Base-by-base conservation (phyloP, 2,797 vertebrate species). In the Takifugu ocellatus region DNA sequence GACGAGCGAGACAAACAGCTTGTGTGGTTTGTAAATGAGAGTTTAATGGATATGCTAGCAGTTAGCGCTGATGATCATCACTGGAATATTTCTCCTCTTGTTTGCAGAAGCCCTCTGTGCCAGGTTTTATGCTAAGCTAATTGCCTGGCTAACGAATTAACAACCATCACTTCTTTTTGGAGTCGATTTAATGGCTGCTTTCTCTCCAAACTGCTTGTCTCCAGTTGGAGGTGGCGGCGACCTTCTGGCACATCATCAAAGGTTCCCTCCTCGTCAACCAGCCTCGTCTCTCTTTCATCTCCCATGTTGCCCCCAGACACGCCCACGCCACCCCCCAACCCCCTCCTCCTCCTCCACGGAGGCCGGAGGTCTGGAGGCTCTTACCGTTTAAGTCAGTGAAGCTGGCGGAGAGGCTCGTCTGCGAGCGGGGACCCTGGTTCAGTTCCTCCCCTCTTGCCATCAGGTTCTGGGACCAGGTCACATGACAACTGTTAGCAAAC, bases 341-440 rank as follows among this genome's bases (percentile, higher is more conserved):
- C 6, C 31, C 31, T 2, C 31, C 31, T 4, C 31, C 31, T 10
- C 31, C 6, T 7, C 33, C 33, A 11, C 10, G 8, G 33, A 33
- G 33, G 8, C 33, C 33, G 8, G 33, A 33, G 33, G 33, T 33
- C 33, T 33, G 33, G 33, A 33, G 47, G 0, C 15, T 29, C 75
- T 93, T 85, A 95, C 94, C 94, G 0, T 92, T 92, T 70, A 93
- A 84, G 69, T 94, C 91, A 66, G 89, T 90, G 87, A 94, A 95
- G n/a, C 92, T 92, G 58, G 95, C 85, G 29, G 90, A 92, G 82
- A 92, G 90, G 82, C 49, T 75, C 75, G 25, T 59, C 52, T 75
- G 77, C 24, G 79, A 49, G 1, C 42, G 66, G 16, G 78, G 68
- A 31, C 75, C 61, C 1, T 56, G 58, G 1, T 85, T 76, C 70